phyloP scores from a whole-genome alignment of 2,113 vertebrate species.

The Stercorarius parasiticus region DNA sequence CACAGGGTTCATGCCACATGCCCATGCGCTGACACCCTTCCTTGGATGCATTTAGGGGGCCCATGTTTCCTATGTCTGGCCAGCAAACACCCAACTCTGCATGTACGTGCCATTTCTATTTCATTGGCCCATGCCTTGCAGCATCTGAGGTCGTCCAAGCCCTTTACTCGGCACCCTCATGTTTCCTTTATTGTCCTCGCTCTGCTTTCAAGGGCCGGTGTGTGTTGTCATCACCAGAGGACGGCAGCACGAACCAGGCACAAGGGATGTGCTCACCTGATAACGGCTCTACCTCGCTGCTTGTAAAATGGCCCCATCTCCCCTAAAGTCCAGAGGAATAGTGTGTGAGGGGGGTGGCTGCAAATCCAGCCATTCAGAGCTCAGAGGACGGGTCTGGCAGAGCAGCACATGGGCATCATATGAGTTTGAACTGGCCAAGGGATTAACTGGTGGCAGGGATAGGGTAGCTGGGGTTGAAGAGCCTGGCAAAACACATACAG shows the following conservation, averaged over 20 bases:
- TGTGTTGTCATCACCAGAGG: not conserved
- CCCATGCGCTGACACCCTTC: rapidly evolving
- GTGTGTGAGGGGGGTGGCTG: not conserved
- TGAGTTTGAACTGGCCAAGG: not conserved
- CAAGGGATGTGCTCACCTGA: not conserved
- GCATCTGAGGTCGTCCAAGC: not conserved
- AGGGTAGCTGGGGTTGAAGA: not conserved
- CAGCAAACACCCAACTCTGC: not conserved
- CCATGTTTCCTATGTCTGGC: rapidly evolving
- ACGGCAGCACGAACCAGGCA: not conserved
- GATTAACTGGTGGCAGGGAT: not conserved
- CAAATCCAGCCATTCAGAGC: not conserved
- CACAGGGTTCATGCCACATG: rapidly evolving
- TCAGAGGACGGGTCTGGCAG: not conserved
- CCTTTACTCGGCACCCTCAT: not conserved
- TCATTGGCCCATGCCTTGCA: not conserved
- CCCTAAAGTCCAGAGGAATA: not conserved
- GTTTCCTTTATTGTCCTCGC: not conserved
- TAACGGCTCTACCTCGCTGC: not conserved
- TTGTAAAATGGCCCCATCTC: not conserved
- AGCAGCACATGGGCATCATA: rapidly evolving
- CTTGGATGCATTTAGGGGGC: not conserved
- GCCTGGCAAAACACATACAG: not conserved
- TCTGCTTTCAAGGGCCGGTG: not conserved
- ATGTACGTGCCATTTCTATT: rapidly evolving